These are phyloP conservation scores for Episyrphus balteatus DNA, from an alignment of 1,140 invertebrate genomes.

Conservation along the genomic window DNA sequence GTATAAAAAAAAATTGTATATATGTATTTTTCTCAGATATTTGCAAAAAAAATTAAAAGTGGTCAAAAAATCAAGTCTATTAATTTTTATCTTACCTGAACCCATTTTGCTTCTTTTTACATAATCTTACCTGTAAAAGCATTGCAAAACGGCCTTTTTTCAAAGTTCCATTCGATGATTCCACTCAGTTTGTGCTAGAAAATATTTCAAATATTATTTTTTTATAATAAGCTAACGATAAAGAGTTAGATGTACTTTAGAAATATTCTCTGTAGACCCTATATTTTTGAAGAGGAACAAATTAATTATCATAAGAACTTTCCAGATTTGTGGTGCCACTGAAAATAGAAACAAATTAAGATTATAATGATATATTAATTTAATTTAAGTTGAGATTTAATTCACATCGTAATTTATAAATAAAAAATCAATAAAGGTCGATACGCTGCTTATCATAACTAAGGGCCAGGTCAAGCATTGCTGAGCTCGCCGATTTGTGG, in stretches of 20 bases:
- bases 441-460: too few relatives aligned
- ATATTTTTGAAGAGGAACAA: too few relatives aligned
- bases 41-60: too few relatives aligned
- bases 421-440: too few relatives aligned
- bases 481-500: too few relatives aligned
- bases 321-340: too few relatives aligned
- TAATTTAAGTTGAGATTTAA: too few relatives aligned
- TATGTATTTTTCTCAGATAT: neutral
- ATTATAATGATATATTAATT: too few relatives aligned
- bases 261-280: slow-evolving; percentile 17
- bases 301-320: too few relatives aligned
- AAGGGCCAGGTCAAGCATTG: too few relatives aligned
- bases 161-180: slow-evolving; percentile 31
- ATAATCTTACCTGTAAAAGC: slow-evolving; percentile 54
- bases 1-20: neutral
- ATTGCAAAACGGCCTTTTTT: slow-evolving; percentile 61
- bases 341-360: too few relatives aligned
- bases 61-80: neutral
- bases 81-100: neutral
- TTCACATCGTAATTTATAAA: too few relatives aligned
- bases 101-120: neutral
- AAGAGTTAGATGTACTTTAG: slow-evolving; percentile 2
- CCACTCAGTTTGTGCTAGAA: slow-evolving; percentile 29
- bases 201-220: neutral
- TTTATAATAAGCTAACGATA: neutral